These are phyloP conservation scores for Myopa tessellatipennis DNA, from an alignment of 2,888 invertebrate genomes.

Conservation along the genomic window DNA sequence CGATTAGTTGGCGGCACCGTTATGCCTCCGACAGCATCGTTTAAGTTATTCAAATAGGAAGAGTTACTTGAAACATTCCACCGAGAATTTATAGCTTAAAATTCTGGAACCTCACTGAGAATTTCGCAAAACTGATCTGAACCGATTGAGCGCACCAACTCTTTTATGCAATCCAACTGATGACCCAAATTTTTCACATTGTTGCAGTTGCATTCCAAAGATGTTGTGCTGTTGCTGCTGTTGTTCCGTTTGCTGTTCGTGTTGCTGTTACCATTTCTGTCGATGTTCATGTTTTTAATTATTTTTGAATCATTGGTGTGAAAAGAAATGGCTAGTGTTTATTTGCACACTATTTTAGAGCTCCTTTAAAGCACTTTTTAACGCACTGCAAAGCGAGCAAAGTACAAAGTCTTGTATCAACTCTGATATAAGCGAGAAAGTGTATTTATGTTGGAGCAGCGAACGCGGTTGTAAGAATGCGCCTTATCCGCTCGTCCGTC, in stretches of 20 bases:
- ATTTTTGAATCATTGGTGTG: neutral
- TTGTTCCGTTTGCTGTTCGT: neutral
- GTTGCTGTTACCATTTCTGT: neutral
- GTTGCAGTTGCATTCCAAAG: neutral
- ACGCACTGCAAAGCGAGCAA: neutral
- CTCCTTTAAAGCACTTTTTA: neutral
- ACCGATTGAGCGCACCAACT: neutral
- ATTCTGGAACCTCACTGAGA: neutral
- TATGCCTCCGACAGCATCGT: neutral
- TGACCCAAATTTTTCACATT: conserved; percentile 32
- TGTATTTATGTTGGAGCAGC: conserved; percentile 18
- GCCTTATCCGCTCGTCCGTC: neutral
- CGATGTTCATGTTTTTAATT: conserved; percentile 16
- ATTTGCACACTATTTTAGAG: neutral
- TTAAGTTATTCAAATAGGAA: neutral
- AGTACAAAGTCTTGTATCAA: too few species aligned
- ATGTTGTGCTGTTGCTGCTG: too few species aligned
- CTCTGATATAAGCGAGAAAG: conserved; percentile 26
- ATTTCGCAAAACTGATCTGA: neutral
- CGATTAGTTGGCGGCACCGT: neutral
- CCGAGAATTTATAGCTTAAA: neutral
- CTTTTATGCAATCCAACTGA: neutral
- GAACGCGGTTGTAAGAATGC: neutral
- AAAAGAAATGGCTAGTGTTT: neutral
- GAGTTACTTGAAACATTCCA: neutral